Conservation (phyloP, 1,140 invertebrate genomes). For the Drosophila micromelanica region DNA sequence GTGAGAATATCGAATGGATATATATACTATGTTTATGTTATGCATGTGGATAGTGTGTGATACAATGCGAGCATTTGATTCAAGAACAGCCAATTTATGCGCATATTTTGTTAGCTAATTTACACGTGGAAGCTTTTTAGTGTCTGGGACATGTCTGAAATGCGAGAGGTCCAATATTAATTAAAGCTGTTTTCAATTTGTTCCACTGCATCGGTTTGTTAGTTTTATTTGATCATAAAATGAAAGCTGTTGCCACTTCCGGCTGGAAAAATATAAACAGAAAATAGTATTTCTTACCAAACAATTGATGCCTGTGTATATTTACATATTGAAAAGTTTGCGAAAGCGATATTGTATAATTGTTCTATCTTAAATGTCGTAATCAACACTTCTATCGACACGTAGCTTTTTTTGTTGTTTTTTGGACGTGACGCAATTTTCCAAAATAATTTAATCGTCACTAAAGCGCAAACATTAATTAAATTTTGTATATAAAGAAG, state of each 20-base stretch:
- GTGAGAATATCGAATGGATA: constrained; percentile 33
- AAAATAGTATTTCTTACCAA: not conserved
- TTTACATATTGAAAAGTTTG: not conserved
- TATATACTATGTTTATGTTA: not conserved
- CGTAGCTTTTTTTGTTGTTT: too few species aligned
- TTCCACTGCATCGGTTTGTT: constrained; percentile 16
- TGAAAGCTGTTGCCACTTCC: constrained; percentile 17
- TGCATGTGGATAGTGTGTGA: constrained; percentile 4
- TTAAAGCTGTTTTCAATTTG: constrained; percentile 7
- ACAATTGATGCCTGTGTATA: not conserved
- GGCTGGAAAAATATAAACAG: not conserved
- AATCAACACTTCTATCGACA: not conserved
- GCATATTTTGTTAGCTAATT: constrained; percentile 29
- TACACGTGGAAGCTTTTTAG: constrained; percentile 30
- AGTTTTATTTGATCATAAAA: constrained; percentile 11
- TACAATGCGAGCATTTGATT: constrained; percentile 18
- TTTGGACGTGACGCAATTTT: too few species aligned
- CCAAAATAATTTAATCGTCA: too few species aligned
- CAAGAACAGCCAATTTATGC: constrained; percentile 41
- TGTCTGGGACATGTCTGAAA: constrained; percentile 43
- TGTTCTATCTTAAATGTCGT: not conserved
- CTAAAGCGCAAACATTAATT: too few species aligned
- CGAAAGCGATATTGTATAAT: too few species aligned
- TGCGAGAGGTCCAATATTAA: constrained; percentile 18
- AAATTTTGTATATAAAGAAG: too few species aligned